These are phyloP conservation scores for Burhinus bistriatus DNA, from an alignment of 2,113 vertebrate genomes.

Conservation along the genomic window DNA sequence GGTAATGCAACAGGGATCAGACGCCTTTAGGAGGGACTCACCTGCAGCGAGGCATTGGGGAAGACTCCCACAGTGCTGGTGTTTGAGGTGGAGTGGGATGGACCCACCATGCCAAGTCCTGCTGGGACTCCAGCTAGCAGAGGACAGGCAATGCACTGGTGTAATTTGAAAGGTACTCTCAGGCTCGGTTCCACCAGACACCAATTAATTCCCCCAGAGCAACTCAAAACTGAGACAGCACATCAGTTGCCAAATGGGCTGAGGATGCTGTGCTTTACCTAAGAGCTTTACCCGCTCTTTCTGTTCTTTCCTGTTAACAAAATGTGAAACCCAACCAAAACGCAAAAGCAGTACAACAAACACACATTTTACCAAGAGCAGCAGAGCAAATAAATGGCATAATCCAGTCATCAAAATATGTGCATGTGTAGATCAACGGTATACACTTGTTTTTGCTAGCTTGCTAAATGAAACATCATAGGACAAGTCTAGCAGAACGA, in stretches of 20 bases:
- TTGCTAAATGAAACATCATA: slow-evolving; percentile 35
- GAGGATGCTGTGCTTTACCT: neutral
- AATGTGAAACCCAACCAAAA: neutral
- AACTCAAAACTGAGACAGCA: neutral
- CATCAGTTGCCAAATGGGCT: neutral
- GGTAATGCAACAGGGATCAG: neutral
- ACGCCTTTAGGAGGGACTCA: neutral
- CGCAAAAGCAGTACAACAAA: slow-evolving; percentile 18
- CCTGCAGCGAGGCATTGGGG: neutral
- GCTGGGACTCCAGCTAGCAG: neutral
- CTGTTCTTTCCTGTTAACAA: neutral
- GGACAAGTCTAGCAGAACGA: neutral
- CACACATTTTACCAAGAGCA: neutral
- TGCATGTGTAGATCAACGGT: neutral
- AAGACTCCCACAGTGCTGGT: neutral
- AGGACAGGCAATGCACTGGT: neutral
- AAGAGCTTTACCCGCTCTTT: neutral
- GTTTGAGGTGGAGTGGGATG: accelerated
- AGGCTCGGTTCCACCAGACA: neutral
- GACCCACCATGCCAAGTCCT: neutral
- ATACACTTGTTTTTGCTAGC: neutral
- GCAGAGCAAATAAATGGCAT: neutral
- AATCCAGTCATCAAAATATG: neutral
- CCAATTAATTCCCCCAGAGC: neutral
- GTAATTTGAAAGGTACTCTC: neutral